Conservation (phyloP, 2,888 invertebrate genomes). For the Parapristionchus giblindavisi region DNA sequence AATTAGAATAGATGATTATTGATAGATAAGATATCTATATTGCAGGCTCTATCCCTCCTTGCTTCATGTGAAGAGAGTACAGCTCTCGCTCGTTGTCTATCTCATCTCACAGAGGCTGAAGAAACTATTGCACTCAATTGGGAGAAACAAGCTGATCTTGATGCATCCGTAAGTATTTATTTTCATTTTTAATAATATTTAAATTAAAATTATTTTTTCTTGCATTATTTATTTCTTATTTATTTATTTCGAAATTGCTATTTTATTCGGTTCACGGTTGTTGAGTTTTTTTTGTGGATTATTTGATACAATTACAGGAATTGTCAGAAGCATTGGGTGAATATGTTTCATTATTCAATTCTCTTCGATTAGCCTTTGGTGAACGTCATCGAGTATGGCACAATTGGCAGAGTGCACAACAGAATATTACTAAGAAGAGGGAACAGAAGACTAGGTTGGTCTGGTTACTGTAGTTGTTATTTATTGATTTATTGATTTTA, state of each 20-base stretch:
- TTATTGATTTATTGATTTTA: constrained; percentile 18
- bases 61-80: constrained; percentile 92
- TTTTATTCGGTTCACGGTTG: too few species aligned
- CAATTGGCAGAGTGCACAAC: constrained; percentile 95
- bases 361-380: constrained; percentile 77
- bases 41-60: constrained; percentile 83
- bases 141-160: constrained; percentile 90
- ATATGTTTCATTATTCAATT: constrained; percentile 41
- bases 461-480: neutral
- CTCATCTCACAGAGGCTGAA: constrained; percentile 83
- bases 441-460: constrained; percentile 86
- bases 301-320: neutral
- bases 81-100: constrained; percentile 86
- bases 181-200: too few species aligned
- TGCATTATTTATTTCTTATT: too few species aligned
- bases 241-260: too few species aligned
- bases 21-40: neutral
- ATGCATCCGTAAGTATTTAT: constrained; percentile 80
- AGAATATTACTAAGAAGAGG: constrained; percentile 89
- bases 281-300: too few species aligned
- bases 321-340: constrained; percentile 51
- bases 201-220: too few species aligned
- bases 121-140: constrained; percentile 81
- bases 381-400: constrained; percentile 87
- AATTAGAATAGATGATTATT: neutral